Evolutionary conservation across 2,797 vertebrate species (phyloP), one percentile per base, ranked within the genome.

Genomic region (Bryconaethiops microstoma): DNA sequence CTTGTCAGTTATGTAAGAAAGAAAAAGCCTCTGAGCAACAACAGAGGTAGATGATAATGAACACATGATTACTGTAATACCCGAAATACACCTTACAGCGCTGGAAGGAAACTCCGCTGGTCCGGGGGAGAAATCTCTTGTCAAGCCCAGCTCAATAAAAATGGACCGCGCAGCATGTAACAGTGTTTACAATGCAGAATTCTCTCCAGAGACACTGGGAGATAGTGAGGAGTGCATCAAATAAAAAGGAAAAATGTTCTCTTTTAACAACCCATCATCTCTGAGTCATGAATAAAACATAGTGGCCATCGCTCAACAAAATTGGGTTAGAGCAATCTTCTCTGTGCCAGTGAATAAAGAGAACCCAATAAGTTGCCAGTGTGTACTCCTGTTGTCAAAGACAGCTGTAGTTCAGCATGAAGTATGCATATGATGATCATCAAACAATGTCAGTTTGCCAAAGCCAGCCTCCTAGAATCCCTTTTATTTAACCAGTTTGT

Each of bases 231-330:
- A 64, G 50, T n/a, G 48, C 12, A 10, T 40, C 52, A 29, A 14
- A 72, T 73, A 25, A 68, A 40, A 74, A 74, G 54, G 48, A 73
- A 57, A 73, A 57, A 73, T 73, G 62, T 17, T 63, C 60, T 67
- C 23, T 19, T 65, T 59, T 67, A 80, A 74, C 80, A 81, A 45
- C 29, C 21, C 39, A 52, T 65, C 50, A 65, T 23, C 68, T 63
- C 68, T 17, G 21, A 12, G 17, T 35, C 39, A 82, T 77, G 60
- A 82, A 77, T 77, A 82, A 77, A 76, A 57, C 75, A 73, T 74
- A 54, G 54, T 17, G 70, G 52, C 59, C 54, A 74, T 77, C 39
- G 12, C n/a, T 82, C 39, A 82, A 73, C 50, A 48, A 65, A 76
- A 72, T 14, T 35, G 50, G 68, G 67, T 77, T 76, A 57, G 23